phyloP scores from a whole-genome alignment of 2,797 vertebrate species.

The Lepilemur ruficaudatus region DNA sequence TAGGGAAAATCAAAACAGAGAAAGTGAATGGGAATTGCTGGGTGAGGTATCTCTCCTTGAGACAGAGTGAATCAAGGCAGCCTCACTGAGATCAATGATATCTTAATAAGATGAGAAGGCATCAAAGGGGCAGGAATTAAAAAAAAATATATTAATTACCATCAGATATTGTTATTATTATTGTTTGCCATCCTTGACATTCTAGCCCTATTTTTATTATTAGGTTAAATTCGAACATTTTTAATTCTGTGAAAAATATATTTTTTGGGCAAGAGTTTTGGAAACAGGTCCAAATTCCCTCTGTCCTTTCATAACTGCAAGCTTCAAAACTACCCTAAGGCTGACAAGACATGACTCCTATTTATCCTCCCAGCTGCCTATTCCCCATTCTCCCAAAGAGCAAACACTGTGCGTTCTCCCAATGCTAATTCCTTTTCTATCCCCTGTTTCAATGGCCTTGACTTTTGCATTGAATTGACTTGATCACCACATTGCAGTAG shows the following conservation, averaged over 20 bases:
- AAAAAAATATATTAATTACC: neutral
- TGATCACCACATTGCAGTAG: neutral
- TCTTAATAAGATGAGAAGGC: neutral
- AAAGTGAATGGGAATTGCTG: neutral
- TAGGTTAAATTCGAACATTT: neutral
- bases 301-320: neutral
- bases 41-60: neutral
- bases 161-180: neutral
- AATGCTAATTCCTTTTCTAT: neutral
- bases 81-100: neutral
- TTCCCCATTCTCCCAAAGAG: neutral
- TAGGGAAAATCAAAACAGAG: neutral
- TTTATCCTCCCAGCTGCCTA: too few relatives aligned
- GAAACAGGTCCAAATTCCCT: neutral
- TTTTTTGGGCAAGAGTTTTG: neutral
- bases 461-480: neutral
- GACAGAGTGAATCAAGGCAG: accelerated
- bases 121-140: neutral
- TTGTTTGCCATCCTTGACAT: neutral
- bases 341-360: neutral
- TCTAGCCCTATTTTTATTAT: neutral
- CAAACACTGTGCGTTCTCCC: neutral
- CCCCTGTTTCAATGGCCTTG: neutral
- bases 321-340: neutral
- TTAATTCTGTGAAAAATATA: neutral